Evolutionary conservation across 2,113 vertebrate species (phyloP), one percentile per base, ranked within the genome.

Genomic region (Campylomormyrus numenius): DNA sequence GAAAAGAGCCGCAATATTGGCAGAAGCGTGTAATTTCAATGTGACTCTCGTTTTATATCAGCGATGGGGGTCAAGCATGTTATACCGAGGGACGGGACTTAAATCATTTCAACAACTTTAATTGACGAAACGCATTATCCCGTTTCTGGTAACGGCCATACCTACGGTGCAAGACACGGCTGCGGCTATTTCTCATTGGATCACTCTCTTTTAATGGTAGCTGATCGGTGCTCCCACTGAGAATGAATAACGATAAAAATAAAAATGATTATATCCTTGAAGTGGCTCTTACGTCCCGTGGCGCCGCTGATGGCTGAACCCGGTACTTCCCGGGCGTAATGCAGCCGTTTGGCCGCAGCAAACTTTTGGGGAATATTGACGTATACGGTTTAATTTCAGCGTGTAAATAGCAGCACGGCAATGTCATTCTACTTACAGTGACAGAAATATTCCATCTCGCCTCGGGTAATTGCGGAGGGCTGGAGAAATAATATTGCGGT

Each of bases 1-100:
- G n/a, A 87, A 53, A 50, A 48, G 85, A 87, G 27, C 27, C 27
- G n/a, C 49, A 87, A 87, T 87, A 80, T 80, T 80, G 74, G 74
- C 74, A 80, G 74, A 42, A 42, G 31, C 35, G 19, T 35, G 49
- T 31, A 17, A 52, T 87, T 87, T 87, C 85, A 87, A 53, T 52
- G 13, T 53, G 48, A 87, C 35, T 77, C 27, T 80, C 74, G 35
- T 80, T 80, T 80, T 80, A 80, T 80, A 42, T 42, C 74, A 19
- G 35, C 35, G 62, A 27, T 70, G n/a, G 62, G n/a, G 62, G 62
- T 80, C 74, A 42, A 80, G 3, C 35, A 35, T 13, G 35, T 80
- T 80, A 42, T 80, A 70, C 62, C n/a, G 31, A 39, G 35, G 74
- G 74, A 42, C 35, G 13, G 35, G 31, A 80, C 74, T 7, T 35